phyloP scores from a whole-genome alignment of 1,140 invertebrate species.

The Holcopasites calliopsidis region DNA sequence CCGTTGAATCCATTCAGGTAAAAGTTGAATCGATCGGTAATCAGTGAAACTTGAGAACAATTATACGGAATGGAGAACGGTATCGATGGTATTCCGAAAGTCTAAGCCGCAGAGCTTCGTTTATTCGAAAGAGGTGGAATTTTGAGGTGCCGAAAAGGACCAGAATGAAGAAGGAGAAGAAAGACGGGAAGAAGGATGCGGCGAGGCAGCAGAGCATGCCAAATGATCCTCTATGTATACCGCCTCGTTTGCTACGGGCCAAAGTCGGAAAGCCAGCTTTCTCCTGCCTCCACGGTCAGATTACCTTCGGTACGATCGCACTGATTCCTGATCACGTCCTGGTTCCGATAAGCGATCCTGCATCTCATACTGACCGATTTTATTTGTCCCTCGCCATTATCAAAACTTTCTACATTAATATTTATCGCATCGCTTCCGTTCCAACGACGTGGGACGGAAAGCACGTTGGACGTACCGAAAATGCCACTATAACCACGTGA shows the following conservation, averaged over 20 bases:
- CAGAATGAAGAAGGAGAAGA: background rate
- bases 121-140: too few species aligned
- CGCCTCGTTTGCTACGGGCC: constrained; percentile 60
- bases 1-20: constrained; percentile 18
- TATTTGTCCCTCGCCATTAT: background rate
- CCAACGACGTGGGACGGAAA: background rate
- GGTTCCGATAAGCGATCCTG: constrained; percentile 50
- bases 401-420: constrained; percentile 31
- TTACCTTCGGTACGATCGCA: constrained; percentile 55
- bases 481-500: background rate
- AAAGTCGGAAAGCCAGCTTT: constrained; percentile 65
- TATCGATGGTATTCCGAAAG: background rate
- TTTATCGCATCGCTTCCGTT: background rate
- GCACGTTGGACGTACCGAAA: background rate
- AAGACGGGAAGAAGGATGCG: constrained; percentile 31
- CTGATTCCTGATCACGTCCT: constrained; percentile 65
- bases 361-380: constrained; percentile 18
- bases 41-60: background rate
- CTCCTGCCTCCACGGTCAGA: constrained; percentile 58
- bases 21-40: background rate
- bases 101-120: background rate
- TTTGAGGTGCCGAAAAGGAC: background rate
- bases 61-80: background rate
- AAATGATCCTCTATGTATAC: constrained; percentile 58
- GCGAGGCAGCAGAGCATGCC: constrained; percentile 51